Conservation (phyloP, 2,113 vertebrate species). For the Pollimyrus isidori region DNA sequence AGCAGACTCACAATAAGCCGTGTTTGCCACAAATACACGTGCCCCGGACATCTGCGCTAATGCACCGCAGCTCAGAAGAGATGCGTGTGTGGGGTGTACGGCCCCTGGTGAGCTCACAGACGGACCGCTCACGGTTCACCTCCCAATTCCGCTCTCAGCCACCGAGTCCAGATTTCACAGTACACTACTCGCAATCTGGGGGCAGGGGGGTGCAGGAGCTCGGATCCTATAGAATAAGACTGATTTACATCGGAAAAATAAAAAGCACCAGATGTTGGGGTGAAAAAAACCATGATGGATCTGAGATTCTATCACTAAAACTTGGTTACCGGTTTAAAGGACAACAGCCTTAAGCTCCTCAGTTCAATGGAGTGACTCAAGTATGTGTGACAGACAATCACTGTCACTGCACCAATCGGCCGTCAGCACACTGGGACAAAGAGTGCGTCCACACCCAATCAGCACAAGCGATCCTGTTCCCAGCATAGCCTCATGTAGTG, state of each 20-base stretch:
- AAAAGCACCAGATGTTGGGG: conserved; percentile 13
- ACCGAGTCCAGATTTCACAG: conserved; percentile 18
- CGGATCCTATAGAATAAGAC: not conserved
- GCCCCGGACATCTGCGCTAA: not conserved
- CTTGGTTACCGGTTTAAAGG: not conserved
- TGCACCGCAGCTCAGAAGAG: not conserved
- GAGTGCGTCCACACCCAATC: not conserved
- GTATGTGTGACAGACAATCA: not conserved
- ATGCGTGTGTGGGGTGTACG: not conserved
- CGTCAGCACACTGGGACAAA: not conserved
- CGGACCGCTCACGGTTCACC: conserved; percentile 19
- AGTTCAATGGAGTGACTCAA: not conserved
- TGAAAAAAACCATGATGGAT: not conserved
- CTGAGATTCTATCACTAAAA: not conserved
- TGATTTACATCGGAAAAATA: not conserved
- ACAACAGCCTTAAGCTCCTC: not conserved
- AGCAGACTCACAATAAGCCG: not conserved
- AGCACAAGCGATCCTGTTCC: not conserved
- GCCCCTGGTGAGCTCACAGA: conserved; percentile 16
- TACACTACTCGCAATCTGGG: not conserved
- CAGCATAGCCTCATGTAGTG: not conserved
- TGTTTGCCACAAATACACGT: not conserved
- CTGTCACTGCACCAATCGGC: not conserved
- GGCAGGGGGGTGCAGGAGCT: not conserved
- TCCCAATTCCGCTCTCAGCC: conserved; percentile 12